Conservation (phyloP, 2,888 invertebrate genomes). For the Stenoptilia bipunctidactyla region DNA sequence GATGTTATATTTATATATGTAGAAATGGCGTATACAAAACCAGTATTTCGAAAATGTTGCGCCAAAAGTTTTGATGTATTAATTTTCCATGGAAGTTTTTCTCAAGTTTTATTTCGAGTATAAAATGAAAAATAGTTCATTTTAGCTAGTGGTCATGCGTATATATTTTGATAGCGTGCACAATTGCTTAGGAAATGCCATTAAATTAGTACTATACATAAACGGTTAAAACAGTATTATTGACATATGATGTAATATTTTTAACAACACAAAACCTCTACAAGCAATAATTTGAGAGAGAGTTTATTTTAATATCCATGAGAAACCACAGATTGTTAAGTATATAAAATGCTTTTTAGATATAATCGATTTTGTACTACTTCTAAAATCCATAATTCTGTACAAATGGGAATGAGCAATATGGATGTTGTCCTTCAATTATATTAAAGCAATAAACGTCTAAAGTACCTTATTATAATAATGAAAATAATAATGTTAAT, state of each 20-base stretch:
- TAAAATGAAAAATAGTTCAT: constrained; percentile 47
- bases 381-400: constrained; percentile 2
- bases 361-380: constrained; percentile 30
- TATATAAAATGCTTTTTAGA: constrained; percentile 50
- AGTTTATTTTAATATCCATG: constrained; percentile 57
- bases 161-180: constrained; percentile 64
- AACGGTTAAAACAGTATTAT: constrained; percentile 19
- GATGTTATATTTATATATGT: constrained; percentile 72
- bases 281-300: constrained; percentile 60
- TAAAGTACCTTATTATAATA: no score
- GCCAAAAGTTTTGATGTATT: constrained; percentile 71
- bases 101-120: constrained; percentile 36
- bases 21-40: constrained; percentile 62
- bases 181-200: constrained; percentile 56
- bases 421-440: no score
- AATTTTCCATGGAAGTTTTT: constrained; percentile 61
- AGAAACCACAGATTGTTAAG: constrained; percentile 22
- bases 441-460: no score
- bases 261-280: constrained; percentile 53
- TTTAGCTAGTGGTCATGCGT: constrained; percentile 68
- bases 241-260: constrained; percentile 35
- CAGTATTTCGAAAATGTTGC: constrained; percentile 67
- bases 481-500: constrained; percentile 10
- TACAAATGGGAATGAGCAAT: no score
- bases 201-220: constrained; percentile 19